Evolutionary conservation across 2,113 vertebrate genomes (phyloP).

Genomic region (Clarias magur): DNA sequence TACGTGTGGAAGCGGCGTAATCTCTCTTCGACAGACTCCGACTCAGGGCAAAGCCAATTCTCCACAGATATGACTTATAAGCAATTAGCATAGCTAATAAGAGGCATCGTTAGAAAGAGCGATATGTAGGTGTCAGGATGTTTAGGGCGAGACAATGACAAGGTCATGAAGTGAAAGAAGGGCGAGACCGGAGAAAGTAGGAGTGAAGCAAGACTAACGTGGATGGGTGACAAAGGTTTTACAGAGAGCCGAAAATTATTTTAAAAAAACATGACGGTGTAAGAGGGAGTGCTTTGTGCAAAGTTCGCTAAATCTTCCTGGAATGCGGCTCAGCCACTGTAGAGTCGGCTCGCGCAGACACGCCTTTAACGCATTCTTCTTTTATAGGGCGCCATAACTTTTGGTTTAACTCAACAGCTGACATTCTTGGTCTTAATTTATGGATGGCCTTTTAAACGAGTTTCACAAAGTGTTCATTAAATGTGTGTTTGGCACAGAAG

Average conservation of each 20-base stretch:
- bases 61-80: conserved; percentile 64
- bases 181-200: no score
- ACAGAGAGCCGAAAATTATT: neutral
- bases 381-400: neutral
- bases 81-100: conserved; percentile 75
- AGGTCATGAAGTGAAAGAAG: neutral
- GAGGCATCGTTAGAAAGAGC: conserved; percentile 49
- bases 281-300: neutral
- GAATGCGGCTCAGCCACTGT: neutral
- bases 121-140: conserved; percentile 57
- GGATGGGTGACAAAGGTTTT: neutral
- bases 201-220: neutral
- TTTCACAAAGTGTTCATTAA: neutral
- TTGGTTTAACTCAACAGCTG: neutral
- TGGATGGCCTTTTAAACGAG: no score
- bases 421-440: neutral
- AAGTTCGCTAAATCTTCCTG: neutral
- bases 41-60: conserved; percentile 66
- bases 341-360: neutral
- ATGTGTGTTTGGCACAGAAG: conserved; percentile 59
- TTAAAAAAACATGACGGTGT: neutral
- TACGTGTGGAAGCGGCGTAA: conserved; percentile 67
- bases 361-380: neutral
- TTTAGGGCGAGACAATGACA: neutral
- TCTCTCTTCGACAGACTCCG: conserved; percentile 72